Evolutionary conservation across 2,888 invertebrate species (phyloP), one percentile per base, ranked within the genome.

Genomic region (Anorthoa munda): DNA sequence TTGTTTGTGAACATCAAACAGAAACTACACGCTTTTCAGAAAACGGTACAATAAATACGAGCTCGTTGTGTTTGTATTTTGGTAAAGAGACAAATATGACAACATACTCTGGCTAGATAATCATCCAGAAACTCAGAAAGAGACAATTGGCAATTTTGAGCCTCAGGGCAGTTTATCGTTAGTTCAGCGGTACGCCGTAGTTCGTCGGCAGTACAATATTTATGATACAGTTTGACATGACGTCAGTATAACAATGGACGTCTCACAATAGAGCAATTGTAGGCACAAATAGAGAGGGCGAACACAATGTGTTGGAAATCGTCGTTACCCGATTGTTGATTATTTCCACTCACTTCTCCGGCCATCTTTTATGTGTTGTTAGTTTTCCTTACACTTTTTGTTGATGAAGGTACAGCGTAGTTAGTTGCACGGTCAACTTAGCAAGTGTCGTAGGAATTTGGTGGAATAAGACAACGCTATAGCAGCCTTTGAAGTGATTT

Each of bases 241-340:
- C 58, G 76, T 67, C 50, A 48, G 1, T 48, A 48, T 66, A 53
- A 76, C 81, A 79, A 81, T 81, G n/a, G 17, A 26, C 7, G 53
- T 45, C 71, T 61, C 64, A 79, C 76, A 81, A 79, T 72, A 56
- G 72, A 79, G 59, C 81, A 79, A 76, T 81, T 79, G 81, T 48
- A 48, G 59, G 46, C 59, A 72, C 64, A 64, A 55, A 67, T 46
- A 60, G 39, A 59, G 66, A 81, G 50, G 66, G 17, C 72, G 64
- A 76, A 72, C 71, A 81, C 71, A 81, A 65, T 76, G 59, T 64
- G 76, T 31, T 31, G 56, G 50, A 81, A 76, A 72, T 67, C 26
- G 39, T 81, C 51, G 66, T 56, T 48, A 31, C 50, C 58, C 70
- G 60, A 75, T 75, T 69, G 45, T 61, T 46, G 53, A 64, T 51